Conservation (phyloP, 1,140 invertebrate species). For the Dolichoris vasculosae region DNA sequence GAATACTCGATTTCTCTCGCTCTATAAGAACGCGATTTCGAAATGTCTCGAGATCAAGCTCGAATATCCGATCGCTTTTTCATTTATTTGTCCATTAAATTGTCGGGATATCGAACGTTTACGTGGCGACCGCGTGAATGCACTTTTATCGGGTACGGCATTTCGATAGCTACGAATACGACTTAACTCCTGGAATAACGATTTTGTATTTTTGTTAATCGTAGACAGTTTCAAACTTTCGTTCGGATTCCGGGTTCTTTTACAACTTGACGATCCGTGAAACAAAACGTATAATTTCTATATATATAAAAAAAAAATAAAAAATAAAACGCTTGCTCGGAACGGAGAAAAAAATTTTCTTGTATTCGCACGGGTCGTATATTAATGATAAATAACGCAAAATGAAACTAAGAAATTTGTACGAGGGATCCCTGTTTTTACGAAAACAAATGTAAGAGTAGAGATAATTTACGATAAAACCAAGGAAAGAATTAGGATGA, state of each 20-base stretch:
- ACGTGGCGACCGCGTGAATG: no score
- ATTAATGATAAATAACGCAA: no score
- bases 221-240: no score
- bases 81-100: not conserved
- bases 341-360: not conserved
- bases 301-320: no score
- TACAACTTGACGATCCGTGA: no score
- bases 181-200: no score
- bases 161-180: not conserved
- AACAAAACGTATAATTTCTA: no score
- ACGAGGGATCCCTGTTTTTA: not conserved
- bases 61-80: not conserved
- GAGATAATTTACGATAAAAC: not conserved
- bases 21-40: not conserved
- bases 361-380: not conserved
- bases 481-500: not conserved
- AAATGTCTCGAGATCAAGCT: not conserved
- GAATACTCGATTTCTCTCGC: not conserved
- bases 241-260: no score
- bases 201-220: no score
- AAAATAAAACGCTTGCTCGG: no score
- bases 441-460: not conserved
- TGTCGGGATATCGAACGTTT: no score
- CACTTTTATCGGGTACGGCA: not conserved
- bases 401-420: not conserved